Conservation (phyloP, 2,888 invertebrate genomes). For the Heteromyza rotundicornis region DNA sequence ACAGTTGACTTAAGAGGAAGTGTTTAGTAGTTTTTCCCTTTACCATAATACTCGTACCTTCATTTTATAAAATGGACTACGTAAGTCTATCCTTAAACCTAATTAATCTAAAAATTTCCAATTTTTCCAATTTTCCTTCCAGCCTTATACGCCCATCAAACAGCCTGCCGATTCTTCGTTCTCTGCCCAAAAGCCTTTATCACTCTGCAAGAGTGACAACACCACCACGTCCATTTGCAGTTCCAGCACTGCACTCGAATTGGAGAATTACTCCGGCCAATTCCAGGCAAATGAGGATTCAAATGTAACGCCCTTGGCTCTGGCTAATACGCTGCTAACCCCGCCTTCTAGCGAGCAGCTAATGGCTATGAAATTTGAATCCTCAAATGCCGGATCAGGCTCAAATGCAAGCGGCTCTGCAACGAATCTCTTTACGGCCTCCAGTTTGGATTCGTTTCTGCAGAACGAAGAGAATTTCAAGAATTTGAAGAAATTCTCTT, state of each 20-base stretch:
- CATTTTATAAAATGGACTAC: neutral
- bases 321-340: slow-evolving; percentile 47
- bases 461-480: slow-evolving; percentile 57
- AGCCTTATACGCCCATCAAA: slow-evolving; percentile 53
- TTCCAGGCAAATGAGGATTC: slow-evolving; percentile 28
- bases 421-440: slow-evolving; percentile 36
- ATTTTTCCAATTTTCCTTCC: slow-evolving; percentile 14
- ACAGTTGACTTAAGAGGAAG: neutral
- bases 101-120: neutral
- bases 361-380: slow-evolving; percentile 23
- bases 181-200: slow-evolving; percentile 24
- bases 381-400: neutral
- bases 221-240: neutral
- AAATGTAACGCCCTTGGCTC: slow-evolving; percentile 42
- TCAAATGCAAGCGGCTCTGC: neutral
- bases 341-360: slow-evolving; percentile 54
- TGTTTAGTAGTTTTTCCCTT: neutral
- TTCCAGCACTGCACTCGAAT: no score
- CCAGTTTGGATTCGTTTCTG: slow-evolving; percentile 50
- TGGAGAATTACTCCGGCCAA: neutral
- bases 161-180: slow-evolving; percentile 47
- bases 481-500: slow-evolving; percentile 58
- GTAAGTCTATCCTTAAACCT: neutral
- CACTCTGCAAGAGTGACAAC: slow-evolving; percentile 23
- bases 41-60: no score